Conservation (phyloP, 2,113 vertebrate species). For the Spizaetus ornatus region DNA sequence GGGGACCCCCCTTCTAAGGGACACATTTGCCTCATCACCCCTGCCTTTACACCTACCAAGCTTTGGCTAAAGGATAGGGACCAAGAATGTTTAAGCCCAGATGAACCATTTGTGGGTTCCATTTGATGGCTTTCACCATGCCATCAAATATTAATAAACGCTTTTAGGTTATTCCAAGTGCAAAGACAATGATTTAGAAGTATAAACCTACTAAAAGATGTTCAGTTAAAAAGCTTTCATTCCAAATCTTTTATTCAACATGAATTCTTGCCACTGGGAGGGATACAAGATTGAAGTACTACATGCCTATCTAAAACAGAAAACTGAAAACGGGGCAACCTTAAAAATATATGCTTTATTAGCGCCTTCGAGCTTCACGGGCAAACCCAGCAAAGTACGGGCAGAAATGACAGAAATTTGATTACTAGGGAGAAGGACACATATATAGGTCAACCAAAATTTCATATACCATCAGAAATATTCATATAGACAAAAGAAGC, state of each 20-base stretch:
- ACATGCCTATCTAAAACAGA: not conserved
- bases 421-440: not conserved
- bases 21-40: not conserved
- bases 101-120: not conserved
- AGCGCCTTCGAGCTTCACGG: not conserved
- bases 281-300: not conserved
- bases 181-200: conserved; percentile 57
- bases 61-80: not conserved
- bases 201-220: conserved; percentile 7
- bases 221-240: not conserved
- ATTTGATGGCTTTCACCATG: not conserved
- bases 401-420: not conserved
- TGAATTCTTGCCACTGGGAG: not conserved
- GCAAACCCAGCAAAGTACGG: not conserved
- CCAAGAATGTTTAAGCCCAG: not conserved
- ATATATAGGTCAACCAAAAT: not conserved
- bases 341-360: not conserved
- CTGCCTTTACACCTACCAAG: not conserved
- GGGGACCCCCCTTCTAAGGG: not conserved
- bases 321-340: not conserved
- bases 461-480: not conserved
- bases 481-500: not conserved
- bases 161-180: conserved; percentile 66
- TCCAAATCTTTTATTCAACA: not conserved
- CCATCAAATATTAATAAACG: conserved; percentile 75